A percentile compares a stretch with the other conserved stretches of the same genome.
phyloP scores from a whole-genome alignment of 1,140 invertebrate genomes.

The Nautilus pompilius region DNA sequence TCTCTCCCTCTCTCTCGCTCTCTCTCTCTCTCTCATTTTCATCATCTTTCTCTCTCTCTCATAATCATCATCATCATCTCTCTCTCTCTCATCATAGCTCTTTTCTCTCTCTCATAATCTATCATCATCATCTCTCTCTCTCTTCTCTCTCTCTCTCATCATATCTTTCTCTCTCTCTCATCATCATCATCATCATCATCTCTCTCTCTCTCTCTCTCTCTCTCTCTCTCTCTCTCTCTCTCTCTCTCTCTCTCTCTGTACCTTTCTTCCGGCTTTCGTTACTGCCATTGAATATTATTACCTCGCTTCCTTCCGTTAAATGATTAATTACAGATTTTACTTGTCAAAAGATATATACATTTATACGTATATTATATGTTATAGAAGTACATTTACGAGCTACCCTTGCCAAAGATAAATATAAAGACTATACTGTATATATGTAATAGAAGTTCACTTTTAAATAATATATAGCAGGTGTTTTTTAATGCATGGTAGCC shows the following conservation, averaged over 20 bases:
- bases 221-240: conserved; percentile 1
- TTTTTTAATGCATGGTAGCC: too few species aligned
- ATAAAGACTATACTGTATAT: too few species aligned
- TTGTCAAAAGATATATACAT: too few species aligned
- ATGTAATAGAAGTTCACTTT: too few species aligned
- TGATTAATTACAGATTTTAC: too few species aligned
- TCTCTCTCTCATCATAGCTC: background rate
- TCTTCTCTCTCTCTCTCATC: background rate
- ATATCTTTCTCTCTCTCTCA: conserved; percentile 5
- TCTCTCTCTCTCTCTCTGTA: conserved; percentile 1
- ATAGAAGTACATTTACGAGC: too few species aligned
- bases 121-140: background rate
- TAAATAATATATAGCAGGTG: too few species aligned
- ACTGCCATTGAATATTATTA: too few species aligned
- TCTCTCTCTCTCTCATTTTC: conserved; percentile 6
- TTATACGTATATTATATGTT: too few species aligned
- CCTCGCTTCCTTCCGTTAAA: too few species aligned
- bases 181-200: background rate
- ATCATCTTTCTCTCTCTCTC: background rate
- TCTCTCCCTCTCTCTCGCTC: conserved; percentile 4
- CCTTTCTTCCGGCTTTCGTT: too few species aligned
- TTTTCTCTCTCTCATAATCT: conserved; percentile 5
- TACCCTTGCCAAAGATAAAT: too few species aligned
- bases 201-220: background rate
- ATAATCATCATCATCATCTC: background rate